Evolutionary conservation across 2,888 invertebrate genomes (phyloP).

Genomic region (Acronicta aceris): DNA sequence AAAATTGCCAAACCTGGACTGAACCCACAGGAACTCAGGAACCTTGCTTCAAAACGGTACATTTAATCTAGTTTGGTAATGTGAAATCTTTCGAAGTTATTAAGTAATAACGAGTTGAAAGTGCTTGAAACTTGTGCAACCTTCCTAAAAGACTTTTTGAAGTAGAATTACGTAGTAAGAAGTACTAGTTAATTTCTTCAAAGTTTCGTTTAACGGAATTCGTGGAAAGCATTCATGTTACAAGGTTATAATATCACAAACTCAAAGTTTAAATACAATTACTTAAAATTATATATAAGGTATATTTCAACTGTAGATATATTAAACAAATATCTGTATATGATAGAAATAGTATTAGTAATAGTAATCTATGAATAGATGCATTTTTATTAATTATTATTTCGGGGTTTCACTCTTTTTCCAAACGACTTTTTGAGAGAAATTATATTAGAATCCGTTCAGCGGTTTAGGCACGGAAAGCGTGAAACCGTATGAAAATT

Average conservation of each 20-base stretch:
- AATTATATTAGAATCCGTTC: no score
- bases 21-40: background rate
- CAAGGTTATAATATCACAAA: conserved; percentile 5
- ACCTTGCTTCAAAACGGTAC: background rate
- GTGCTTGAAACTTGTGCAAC: conserved; percentile 38
- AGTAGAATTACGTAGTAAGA: conserved; percentile 33
- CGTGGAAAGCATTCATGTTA: conserved; percentile 13
- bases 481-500: no score
- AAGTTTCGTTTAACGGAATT: conserved; percentile 14
- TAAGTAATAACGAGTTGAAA: conserved; percentile 30
- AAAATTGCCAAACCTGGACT: background rate
- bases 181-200: conserved; percentile 21
- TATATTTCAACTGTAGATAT: no score
- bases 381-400: no score
- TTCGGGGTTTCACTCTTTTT: no score
- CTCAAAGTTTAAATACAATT: background rate
- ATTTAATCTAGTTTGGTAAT: conserved; percentile 25
- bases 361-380: no score
- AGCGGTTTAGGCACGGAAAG: no score
- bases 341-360: no score
- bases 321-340: no score
- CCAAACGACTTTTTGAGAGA: no score
- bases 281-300: no score
- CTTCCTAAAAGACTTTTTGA: conserved; percentile 25
- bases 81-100: conserved; percentile 46